Conservation (phyloP, 2,113 vertebrate species). For the Salvelinus alpinus region DNA sequence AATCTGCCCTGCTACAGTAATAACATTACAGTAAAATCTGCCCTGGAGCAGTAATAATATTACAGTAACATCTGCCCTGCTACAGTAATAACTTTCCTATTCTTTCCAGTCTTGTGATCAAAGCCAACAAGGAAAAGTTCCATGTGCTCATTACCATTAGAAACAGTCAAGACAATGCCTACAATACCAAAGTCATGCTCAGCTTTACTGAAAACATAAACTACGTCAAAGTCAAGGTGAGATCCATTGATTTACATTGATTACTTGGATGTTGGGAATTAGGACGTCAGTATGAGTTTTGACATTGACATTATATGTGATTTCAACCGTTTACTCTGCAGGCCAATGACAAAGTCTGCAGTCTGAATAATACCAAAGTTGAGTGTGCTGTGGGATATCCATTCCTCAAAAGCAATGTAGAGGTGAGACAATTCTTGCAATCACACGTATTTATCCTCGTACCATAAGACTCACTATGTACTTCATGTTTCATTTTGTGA, state of each 20-base stretch:
- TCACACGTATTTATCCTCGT: too few species aligned
- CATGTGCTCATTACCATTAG: slow-evolving; percentile 76
- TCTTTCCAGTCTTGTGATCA: slow-evolving; percentile 75
- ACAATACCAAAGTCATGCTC: slow-evolving; percentile 87
- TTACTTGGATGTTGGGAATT: not conserved
- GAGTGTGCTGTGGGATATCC: slow-evolving; percentile 92
- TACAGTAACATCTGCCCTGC: too few species aligned
- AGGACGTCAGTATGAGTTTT: not conserved
- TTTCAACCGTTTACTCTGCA: slow-evolving; percentile 49
- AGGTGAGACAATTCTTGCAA: slow-evolving; percentile 68
- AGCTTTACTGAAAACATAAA: slow-evolving; percentile 89
- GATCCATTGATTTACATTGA: slow-evolving; percentile 5
- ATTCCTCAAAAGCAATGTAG: slow-evolving; percentile 78
- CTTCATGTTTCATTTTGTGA: not conserved
- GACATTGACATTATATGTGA: not conserved
- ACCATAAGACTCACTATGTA: too few species aligned
- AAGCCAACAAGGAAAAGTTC: slow-evolving; percentile 81
- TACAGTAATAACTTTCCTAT: not conserved
- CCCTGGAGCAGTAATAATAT: too few species aligned
- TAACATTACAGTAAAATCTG: too few species aligned
- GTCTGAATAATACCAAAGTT: slow-evolving; percentile 77
- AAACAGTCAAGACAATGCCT: slow-evolving; percentile 90
- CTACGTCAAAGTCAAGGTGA: slow-evolving; percentile 90
- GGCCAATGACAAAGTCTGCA: slow-evolving; percentile 83
- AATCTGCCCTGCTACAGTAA: too few species aligned